Evolutionary conservation across 2,113 vertebrate genomes (phyloP).

Genomic region (Halcyon malimbica): DNA sequence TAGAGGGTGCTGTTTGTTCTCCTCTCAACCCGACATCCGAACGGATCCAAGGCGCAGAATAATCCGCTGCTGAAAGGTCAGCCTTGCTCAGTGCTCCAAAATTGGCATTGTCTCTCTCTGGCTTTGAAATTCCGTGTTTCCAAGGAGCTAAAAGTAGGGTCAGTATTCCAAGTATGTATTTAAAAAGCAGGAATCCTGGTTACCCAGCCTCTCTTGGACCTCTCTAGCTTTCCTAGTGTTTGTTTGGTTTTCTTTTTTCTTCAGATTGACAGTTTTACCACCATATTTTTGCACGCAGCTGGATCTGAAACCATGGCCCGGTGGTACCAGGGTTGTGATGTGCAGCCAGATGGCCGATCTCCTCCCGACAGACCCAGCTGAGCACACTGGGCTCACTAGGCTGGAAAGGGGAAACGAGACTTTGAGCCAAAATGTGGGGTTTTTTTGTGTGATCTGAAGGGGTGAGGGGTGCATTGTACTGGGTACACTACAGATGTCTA

Average conservation of each 20-base stretch:
- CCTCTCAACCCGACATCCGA: not conserved
- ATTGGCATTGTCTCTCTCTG: accelerated
- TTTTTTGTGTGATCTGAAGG: not conserved
- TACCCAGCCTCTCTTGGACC: not conserved
- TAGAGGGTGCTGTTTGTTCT: conserved; percentile 10
- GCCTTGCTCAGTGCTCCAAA: not conserved
- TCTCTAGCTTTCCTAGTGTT: not conserved
- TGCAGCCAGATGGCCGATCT: not conserved
- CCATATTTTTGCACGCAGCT: not conserved
- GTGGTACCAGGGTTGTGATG: not conserved
- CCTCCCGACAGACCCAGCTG: accelerated
- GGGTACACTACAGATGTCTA: not conserved
- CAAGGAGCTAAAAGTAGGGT: not conserved
- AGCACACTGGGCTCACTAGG: too few relatives aligned
- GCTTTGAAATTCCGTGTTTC: not conserved
- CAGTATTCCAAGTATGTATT: not conserved
- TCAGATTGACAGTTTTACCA: not conserved
- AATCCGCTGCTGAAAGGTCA: not conserved
- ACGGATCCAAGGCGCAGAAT: not conserved
- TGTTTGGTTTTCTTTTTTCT: not conserved
- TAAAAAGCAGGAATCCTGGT: accelerated
- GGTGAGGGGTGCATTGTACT: not conserved
- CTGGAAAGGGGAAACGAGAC: not conserved
- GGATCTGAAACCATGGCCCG: not conserved
- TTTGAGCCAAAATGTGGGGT: not conserved